Evolutionary conservation across 2,888 invertebrate genomes (phyloP), one percentile per base, ranked within the genome.

Genomic region (Thalpophila matura): DNA sequence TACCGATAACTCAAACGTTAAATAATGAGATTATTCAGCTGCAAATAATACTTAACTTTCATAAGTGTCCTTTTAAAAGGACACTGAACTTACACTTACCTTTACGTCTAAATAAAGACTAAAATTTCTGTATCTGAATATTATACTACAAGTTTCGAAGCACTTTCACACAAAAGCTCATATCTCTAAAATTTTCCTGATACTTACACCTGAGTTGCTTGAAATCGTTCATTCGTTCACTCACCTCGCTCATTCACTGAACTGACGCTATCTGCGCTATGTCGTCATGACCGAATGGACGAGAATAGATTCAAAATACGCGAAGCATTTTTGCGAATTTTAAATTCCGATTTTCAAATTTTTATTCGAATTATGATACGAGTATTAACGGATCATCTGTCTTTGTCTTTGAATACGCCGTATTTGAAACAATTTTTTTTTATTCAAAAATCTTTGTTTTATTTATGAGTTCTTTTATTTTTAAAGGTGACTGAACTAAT

Each of bases 221-320:
- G 42, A 59, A 78, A 59, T 60, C 67, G 56, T 75, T 77, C 80
- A 73, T 65, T 79, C 75, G 77, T 66, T 62, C 77, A 68, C 71
- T 70, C 62, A 72, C 78, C 78, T 77, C 75, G 24, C 67, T 70
- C 78, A 80, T 77, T 79, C 75, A 80, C 37, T 80, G 80, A 79
- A 72, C 73, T 74, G 80, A 59, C 60, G 57, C 59, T 77, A 80
- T 79, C 78, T 67, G 37, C 29, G 53, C 55, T 60, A 54, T 65
- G 75, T 65, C 77, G 56, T 62, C 59, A 68, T 63, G 66, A 77
- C 60, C 56, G 77, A 77, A 78, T 77, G 78, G 79, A 79, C 62
- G 71, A 69, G 71, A 68, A 78, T 68, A 63, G 62, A 68, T 58
- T 54, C 56, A 63, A 71, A 77, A 73, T 66, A 66, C 53, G 70